These are phyloP conservation scores for Chouioia cunea DNA, from an alignment of 2,888 invertebrate genomes.

Conservation along the genomic window DNA sequence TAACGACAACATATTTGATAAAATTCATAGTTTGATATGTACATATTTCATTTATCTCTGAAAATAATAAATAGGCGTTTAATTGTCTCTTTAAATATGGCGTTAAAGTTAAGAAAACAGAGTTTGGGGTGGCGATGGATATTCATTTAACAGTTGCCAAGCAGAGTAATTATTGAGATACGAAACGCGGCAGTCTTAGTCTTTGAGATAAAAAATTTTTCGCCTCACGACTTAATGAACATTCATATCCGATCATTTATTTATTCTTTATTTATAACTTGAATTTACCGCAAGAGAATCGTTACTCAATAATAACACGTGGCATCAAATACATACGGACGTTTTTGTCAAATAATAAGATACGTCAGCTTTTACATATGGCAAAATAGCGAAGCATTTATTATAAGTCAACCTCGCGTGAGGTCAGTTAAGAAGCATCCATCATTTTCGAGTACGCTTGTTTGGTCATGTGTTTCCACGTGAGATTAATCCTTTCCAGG, in stretches of 20 bases:
- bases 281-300: too few relatives aligned
- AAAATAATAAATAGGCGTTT: too few relatives aligned
- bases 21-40: too few relatives aligned
- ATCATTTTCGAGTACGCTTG: slow-evolving; percentile 13
- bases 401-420: too few relatives aligned
- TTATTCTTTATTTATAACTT: slow-evolving; percentile 32
- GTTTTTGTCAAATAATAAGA: too few relatives aligned
- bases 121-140: slow-evolving; percentile 5
- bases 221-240: slow-evolving; percentile 6
- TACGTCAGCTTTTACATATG: too few relatives aligned
- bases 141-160: slow-evolving; percentile 24
- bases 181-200: slow-evolving; percentile 7
- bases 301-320: too few relatives aligned
- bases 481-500: slow-evolving; percentile 26
- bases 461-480: slow-evolving; percentile 35
- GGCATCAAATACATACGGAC: too few relatives aligned
- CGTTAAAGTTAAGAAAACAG: neutral
- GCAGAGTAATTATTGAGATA: slow-evolving; percentile 32
- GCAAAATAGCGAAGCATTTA: too few relatives aligned
- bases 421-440: neutral
- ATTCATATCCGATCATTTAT: slow-evolving; percentile 3
- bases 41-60: too few relatives aligned
- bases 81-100: too few relatives aligned
- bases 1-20: too few relatives aligned
- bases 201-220: slow-evolving; percentile 33